Base-by-base conservation (phyloP, 1,140 invertebrate genomes). In the Drosophila asahinai region DNA sequence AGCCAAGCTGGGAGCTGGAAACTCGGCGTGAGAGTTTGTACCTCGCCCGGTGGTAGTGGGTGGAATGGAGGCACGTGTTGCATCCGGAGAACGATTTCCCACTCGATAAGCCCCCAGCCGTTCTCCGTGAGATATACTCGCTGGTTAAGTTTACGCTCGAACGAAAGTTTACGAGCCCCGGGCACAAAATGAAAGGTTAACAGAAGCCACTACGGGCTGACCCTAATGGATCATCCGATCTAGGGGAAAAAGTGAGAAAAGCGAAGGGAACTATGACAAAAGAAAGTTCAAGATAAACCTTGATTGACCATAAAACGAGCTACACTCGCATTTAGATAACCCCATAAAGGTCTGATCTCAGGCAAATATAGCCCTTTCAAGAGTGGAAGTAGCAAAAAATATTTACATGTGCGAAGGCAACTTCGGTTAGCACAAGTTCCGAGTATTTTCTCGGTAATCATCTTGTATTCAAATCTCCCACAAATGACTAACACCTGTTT, bases 1-100 rank as follows among this genome's bases (percentile, higher is more conserved):
- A 49, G 33, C 43, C 30, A 63, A 19, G 33, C 40, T 51, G 22
- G 57, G 15, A 30, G 8, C 25, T 25, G 72, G 19, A 22, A 2
- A 2, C 19, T 22, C 19, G 19, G 80, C 80, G 83, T 86, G 83
- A 80, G 83, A 86, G 80, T 83, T 67, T 52, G 42, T 55, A 62
- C 57, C 15, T 19, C 6, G 43, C 22, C 42, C 55, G 49, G 59
- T 71, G 48, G 51, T 71, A 42, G 51, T 71, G 48, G 51, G 30
- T 36, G 70, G 14, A 48, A 25, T 19, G 42, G 38, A 61, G 70
- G 80, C 80, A 83, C 80, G 80, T 79, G 80, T 81, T 77, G 52
- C 63, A 38, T 67, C 22, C 51, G 52, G 15, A 42, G 59, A 43
- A 54, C 25, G 75, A 62, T 77, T 62, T 71, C 58, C 25, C 42